Conservation (phyloP, 1,140 invertebrate genomes). For the Eciton burchellii region DNA sequence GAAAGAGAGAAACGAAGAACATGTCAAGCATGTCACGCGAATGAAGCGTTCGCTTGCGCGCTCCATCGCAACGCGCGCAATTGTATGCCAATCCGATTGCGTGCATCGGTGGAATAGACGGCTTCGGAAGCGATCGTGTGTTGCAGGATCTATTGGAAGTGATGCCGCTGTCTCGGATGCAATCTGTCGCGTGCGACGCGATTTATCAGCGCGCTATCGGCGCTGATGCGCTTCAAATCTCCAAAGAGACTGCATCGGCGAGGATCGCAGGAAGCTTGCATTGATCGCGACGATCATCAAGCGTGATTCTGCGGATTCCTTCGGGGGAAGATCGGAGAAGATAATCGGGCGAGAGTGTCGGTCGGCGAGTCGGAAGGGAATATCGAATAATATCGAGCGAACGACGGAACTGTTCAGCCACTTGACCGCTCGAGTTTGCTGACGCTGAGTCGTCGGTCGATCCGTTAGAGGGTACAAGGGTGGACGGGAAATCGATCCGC, state of each 20-base stretch:
- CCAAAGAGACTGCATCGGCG: slow-evolving; percentile 24
- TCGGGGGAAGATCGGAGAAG: slow-evolving; percentile 12
- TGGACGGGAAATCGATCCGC: not conserved
- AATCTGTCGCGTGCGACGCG: slow-evolving; percentile 14
- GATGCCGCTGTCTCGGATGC: slow-evolving; percentile 14
- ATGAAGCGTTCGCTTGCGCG: slow-evolving; percentile 57
- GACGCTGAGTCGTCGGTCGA: not conserved
- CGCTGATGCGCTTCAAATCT: slow-evolving; percentile 59
- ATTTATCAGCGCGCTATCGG: slow-evolving; percentile 68
- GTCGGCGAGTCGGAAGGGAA: slow-evolving; percentile 36
- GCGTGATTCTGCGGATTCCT: not conserved
- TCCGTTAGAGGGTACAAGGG: not conserved
- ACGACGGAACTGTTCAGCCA: not conserved
- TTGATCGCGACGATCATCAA: not conserved
- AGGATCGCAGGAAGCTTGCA: slow-evolving; percentile 5
- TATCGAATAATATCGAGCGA: not conserved
- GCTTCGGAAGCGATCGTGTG: slow-evolving; percentile 50
- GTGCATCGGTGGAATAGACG: slow-evolving; percentile 19
- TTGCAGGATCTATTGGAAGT: not conserved
- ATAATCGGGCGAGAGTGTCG: slow-evolving; percentile 16
- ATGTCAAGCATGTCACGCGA: slow-evolving; percentile 68
- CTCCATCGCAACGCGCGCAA: slow-evolving; percentile 56
- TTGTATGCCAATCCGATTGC: slow-evolving; percentile 58
- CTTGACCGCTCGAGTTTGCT: not conserved
- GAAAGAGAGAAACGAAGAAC: slow-evolving; percentile 40